phyloP scores from a whole-genome alignment of 2,113 vertebrate species.

The Spilogale gracilis region DNA sequence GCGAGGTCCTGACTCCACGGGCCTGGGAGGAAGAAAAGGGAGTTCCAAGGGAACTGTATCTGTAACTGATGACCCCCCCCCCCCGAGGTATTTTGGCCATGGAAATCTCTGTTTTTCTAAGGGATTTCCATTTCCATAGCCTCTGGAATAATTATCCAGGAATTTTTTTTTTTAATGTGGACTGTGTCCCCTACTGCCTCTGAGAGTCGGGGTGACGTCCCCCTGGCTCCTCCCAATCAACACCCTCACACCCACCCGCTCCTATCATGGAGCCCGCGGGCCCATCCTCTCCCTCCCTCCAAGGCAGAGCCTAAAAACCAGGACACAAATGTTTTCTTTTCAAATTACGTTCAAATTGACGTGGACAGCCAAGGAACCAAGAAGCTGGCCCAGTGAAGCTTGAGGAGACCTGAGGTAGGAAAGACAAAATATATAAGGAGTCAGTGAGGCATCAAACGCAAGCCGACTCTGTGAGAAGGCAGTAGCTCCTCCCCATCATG shows the following conservation, averaged over 20 bases:
- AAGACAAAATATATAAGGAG: background rate
- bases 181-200: background rate
- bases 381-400: conserved; percentile 50
- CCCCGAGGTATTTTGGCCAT: background rate
- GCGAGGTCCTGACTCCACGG: background rate
- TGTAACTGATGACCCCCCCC: background rate
- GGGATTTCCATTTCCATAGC: background rate
- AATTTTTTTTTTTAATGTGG: background rate
- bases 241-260: background rate
- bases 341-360: background rate
- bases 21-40: background rate
- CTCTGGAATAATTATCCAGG: background rate
- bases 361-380: conserved; percentile 22
- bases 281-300: background rate
- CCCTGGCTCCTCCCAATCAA: background rate
- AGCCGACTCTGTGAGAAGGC: conserved; percentile 18
- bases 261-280: background rate
- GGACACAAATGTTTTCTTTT: conserved; percentile 61
- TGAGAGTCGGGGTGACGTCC: background rate
- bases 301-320: background rate
- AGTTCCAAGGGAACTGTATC: background rate
- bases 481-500: background rate
- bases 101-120: background rate
- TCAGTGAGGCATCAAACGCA: conserved; percentile 50
- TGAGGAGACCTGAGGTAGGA: conserved; percentile 57